These are phyloP conservation scores for Stomatorhinus walkeri DNA, from an alignment of 2,797 vertebrate genomes.

Conservation along the genomic window DNA sequence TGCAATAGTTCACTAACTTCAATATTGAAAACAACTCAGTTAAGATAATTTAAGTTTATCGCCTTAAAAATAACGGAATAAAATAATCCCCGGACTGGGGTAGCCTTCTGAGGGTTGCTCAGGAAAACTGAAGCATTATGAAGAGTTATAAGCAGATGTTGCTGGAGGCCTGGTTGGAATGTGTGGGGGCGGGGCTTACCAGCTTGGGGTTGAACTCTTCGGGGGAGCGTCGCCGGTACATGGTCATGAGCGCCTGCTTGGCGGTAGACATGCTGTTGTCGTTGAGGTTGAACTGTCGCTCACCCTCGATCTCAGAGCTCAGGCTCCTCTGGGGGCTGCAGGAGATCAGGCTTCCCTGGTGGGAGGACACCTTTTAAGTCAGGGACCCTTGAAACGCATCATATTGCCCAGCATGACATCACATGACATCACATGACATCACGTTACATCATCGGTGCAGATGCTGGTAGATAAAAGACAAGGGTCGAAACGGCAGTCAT, in stretches of 20 bases:
- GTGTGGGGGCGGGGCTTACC: slow-evolving; percentile 50
- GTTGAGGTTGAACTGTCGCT: slow-evolving; percentile 69
- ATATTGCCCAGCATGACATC: background rate
- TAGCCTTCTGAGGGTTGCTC: background rate
- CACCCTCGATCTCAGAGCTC: slow-evolving; percentile 71
- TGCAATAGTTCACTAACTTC: background rate
- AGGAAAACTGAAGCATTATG: background rate
- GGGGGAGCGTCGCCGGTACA: slow-evolving; percentile 90
- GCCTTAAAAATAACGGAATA: background rate
- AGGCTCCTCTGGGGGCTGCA: slow-evolving; percentile 78
- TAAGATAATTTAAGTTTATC: background rate
- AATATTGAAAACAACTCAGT: background rate
- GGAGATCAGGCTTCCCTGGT: slow-evolving; percentile 78
- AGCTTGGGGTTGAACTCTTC: slow-evolving; percentile 97
- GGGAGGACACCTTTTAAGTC: slow-evolving; percentile 68
- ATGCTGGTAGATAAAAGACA: background rate
- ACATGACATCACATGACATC: background rate
- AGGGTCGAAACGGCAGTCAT: background rate
- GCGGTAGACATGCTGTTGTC: slow-evolving; percentile 68
- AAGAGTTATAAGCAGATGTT: background rate
- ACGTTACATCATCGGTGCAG: background rate
- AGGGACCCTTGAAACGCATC: background rate
- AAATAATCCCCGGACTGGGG: too few species aligned
- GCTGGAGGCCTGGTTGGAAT: background rate
- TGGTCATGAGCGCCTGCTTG: slow-evolving; percentile 91